Conservation (phyloP, 2,888 invertebrate genomes). For the Rhodophaea formosa region DNA sequence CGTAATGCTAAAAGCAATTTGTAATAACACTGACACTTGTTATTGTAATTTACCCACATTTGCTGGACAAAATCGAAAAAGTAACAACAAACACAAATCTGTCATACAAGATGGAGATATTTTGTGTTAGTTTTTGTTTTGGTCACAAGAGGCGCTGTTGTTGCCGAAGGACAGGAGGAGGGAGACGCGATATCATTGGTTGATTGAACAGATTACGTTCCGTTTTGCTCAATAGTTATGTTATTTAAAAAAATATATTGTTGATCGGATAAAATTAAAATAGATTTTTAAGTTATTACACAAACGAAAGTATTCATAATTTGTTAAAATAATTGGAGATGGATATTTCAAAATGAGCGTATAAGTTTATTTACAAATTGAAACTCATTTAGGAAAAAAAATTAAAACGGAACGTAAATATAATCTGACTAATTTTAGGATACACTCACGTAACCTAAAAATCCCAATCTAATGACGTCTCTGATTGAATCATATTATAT, state of each 20-base stretch:
- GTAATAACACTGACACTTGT: constrained; percentile 51
- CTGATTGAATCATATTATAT: constrained; percentile 34
- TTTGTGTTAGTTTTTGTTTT: constrained; percentile 76
- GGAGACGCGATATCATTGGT: constrained; percentile 60
- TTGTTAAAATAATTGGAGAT: neutral
- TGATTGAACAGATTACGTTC: constrained; percentile 44
- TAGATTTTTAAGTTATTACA: constrained; percentile 1
- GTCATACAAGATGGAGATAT: constrained; percentile 85
- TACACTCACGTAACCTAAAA: constrained; percentile 20
- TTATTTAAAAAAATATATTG: neutral
- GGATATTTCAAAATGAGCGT: neutral
- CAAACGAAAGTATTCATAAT: neutral
- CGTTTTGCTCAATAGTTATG: constrained; percentile 34
- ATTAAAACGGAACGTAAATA: constrained; percentile 48
- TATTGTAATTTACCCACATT: constrained; percentile 56
- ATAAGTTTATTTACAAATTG: neutral
- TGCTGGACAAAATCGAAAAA: constrained; percentile 65
- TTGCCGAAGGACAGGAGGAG: constrained; percentile 39
- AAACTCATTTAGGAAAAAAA: neutral
- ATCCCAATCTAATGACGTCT: constrained; percentile 29
- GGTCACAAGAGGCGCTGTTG: constrained; percentile 70
- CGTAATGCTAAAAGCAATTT: constrained; percentile 37
- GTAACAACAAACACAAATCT: constrained; percentile 83
- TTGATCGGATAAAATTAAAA: constrained; percentile 1
- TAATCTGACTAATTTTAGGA: constrained; percentile 46